These are phyloP conservation scores for Portunus trituberculatus DNA, from an alignment of 1,140 invertebrate genomes.

Conservation along the genomic window DNA sequence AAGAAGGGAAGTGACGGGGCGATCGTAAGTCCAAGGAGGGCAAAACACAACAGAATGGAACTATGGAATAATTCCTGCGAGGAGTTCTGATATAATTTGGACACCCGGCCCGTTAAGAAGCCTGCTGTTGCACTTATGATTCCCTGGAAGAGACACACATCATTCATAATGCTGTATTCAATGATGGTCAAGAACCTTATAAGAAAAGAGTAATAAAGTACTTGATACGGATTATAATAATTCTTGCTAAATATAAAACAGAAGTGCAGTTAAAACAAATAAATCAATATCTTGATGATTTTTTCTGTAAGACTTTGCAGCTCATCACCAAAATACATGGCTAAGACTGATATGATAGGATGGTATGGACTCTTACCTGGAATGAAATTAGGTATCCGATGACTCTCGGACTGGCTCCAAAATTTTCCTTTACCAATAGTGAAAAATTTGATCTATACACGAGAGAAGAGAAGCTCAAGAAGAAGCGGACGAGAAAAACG, in stretches of 20 bases:
- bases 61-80: conserved; percentile 79
- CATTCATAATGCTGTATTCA: not conserved
- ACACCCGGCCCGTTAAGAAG: conserved; percentile 79
- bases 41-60: conserved; percentile 77
- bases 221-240: too few relatives aligned
- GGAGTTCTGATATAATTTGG: conserved; percentile 79
- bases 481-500: conserved; percentile 80
- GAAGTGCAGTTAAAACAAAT: too few relatives aligned
- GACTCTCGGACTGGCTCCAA: conserved; percentile 78
- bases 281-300: too few relatives aligned
- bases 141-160: conserved; percentile 72
- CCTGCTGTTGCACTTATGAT: conserved; percentile 79
- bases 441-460: conserved; percentile 80
- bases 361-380: conserved; percentile 50
- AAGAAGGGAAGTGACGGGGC: conserved; percentile 77
- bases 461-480: conserved; percentile 80
- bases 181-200: not conserved
- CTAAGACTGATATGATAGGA: too few relatives aligned
- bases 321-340: too few relatives aligned
- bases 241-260: too few relatives aligned
- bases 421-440: conserved; percentile 79
- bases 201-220: not conserved
- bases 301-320: too few relatives aligned
- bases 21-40: conserved; percentile 76
- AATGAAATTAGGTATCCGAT: conserved; percentile 81